phyloP scores from a whole-genome alignment of 1,140 invertebrate species.

The Caenorhabditis brenneri region DNA sequence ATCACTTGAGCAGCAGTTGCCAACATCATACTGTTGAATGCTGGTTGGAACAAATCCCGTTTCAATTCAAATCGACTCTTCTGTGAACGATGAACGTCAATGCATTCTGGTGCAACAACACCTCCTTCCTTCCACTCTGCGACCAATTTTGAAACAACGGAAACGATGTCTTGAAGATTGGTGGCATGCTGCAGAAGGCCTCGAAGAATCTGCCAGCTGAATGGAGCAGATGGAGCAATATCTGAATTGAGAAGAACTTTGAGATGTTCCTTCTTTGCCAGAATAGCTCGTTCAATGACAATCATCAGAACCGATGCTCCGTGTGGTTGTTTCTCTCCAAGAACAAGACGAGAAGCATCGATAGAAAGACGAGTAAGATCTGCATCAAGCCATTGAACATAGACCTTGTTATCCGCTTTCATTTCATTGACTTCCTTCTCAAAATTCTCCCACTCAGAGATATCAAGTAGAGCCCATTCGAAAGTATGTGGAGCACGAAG shows the following conservation, averaged over 20 bases:
- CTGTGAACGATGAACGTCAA: not conserved
- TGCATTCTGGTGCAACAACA: not conserved
- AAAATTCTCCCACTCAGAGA: not conserved
- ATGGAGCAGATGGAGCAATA: conserved; percentile 37
- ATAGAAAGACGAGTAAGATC: conserved; percentile 13
- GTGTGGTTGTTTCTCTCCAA: not conserved
- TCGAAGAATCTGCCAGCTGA: conserved; percentile 30
- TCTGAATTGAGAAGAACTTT: conserved; percentile 35
- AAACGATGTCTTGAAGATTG: conserved; percentile 19
- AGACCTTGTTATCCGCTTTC: not conserved
- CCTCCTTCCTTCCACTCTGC: conserved; percentile 16
- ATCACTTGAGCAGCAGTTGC: conserved; percentile 34
- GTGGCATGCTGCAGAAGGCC: conserved; percentile 11
- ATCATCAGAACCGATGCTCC: not conserved
- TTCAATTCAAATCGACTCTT: conserved; percentile 12
- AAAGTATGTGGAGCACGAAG: conserved; percentile 41
- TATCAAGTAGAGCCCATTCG: conserved; percentile 31
- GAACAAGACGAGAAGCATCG: conserved; percentile 23
- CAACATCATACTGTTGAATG: conserved; percentile 6
- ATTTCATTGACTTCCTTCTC: conserved; percentile 20
- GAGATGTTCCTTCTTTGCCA: conserved; percentile 5
- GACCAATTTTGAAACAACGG: conserved; percentile 4
- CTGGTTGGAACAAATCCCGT: conserved; percentile 29
- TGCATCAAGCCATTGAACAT: conserved; percentile 42
- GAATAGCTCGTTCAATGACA: conserved; percentile 7